These are phyloP conservation scores for Drosophila funebris DNA, from an alignment of 1,140 invertebrate genomes.

Conservation along the genomic window DNA sequence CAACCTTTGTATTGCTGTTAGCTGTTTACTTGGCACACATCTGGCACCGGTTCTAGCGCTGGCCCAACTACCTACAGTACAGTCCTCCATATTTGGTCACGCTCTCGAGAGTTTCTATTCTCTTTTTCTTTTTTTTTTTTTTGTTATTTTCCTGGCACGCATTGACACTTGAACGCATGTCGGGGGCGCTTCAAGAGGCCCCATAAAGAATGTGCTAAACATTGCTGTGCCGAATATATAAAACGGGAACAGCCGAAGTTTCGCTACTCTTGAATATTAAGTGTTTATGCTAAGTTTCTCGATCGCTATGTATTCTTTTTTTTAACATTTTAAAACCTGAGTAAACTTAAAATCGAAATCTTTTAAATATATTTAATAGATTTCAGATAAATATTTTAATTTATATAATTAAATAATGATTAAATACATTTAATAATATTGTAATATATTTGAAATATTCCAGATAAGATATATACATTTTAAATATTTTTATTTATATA, in stretches of 20 bases:
- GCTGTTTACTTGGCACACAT: constrained; percentile 35
- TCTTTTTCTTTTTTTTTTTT: constrained; percentile 18
- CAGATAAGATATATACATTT: too few relatives aligned
- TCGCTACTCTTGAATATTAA: constrained; percentile 3
- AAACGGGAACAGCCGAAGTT: constrained; percentile 3
- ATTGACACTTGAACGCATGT: constrained; percentile 60
- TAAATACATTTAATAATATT: too few relatives aligned
- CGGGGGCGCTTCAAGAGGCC: constrained; percentile 52
- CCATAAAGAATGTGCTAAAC: constrained; percentile 47
- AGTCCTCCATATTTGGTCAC: constrained; percentile 42
- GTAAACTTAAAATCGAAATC: too few relatives aligned
- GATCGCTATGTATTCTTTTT: too few relatives aligned
- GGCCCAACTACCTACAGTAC: constrained; percentile 8
- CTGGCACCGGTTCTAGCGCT: neutral
- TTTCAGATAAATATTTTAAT: too few relatives aligned
- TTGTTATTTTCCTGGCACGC: constrained; percentile 55
- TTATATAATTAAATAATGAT: too few relatives aligned
- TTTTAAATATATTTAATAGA: too few relatives aligned
- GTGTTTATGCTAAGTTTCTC: too few relatives aligned
- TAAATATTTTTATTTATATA: too few relatives aligned
- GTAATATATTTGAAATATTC: too few relatives aligned
- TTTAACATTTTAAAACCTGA: too few relatives aligned
- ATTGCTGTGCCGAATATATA: neutral
- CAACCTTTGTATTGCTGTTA: constrained; percentile 12
- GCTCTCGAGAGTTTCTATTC: constrained; percentile 15